Base-by-base conservation (phyloP, 1,140 invertebrate genomes). In the Conus betulinus region DNA sequence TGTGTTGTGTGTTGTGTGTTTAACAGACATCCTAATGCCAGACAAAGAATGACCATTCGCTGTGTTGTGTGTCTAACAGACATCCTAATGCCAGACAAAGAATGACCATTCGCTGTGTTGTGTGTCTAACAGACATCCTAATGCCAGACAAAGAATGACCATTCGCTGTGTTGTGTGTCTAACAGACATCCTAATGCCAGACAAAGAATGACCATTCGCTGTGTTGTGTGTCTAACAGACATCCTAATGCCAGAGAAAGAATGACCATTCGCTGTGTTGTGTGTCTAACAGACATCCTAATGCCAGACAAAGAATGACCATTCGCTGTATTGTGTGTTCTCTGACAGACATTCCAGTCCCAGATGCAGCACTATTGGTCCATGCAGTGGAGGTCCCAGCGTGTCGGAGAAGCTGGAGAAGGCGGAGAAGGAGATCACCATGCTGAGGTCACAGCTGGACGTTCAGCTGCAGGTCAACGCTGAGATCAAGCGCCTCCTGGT, bases 401-500 rank as follows among this genome's bases (percentile, higher is more conserved):
- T 91, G 63, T 88, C 90, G 11, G 92, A 94, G 79, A 84, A 94
- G 67, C 52, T 90, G 27, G 85, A 86, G 20, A 89, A 93, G 25
- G 60, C 94, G 25, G 91, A 93, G 84, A 90, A 93, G 57, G 94
- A 95, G 53, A 93, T 93, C n/a, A 90, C 90, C 11, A 91, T 91
- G 11, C 95, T 97, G 25, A 96, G 97, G 92, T 96, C 96, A 93
- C 97, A 98, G 90, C 95, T 97, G 7, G 97, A 94, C 87, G 91
- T 94, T 60, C 95, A 95, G 89, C 91, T 93, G 39, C 85, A 98
- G 97, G 97, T 99, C 1, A 99, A 99, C 96, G 97, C 97, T 88
- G 98, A 99, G 95, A 95, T 99, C 67, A 99, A 99, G 95, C 98
- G 97, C 94, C 96, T 99, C 93, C 94, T 99, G 63, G 98, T 99